phyloP scores from a whole-genome alignment of 2,797 vertebrate species.

The Gastrophryne carolinensis region DNA sequence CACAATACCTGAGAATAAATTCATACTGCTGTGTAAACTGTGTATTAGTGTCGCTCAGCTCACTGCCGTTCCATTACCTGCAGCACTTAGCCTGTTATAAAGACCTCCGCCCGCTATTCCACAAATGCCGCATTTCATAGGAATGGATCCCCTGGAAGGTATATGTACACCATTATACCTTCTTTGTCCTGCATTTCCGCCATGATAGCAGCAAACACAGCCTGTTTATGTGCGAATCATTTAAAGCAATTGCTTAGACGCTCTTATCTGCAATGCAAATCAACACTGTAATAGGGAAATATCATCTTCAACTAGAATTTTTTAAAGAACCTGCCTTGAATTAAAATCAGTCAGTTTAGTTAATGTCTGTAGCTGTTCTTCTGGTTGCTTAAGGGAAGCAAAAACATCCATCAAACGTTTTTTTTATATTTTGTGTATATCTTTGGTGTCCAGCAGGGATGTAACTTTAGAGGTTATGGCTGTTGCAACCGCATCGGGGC shows the following conservation, averaged over 20 bases:
- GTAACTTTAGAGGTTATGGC: no score
- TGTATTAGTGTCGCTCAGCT: neutral
- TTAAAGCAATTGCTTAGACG: neutral
- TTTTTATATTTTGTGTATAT: no score
- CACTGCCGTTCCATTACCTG: neutral
- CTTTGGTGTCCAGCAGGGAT: no score
- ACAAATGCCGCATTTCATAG: neutral
- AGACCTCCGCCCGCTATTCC: neutral
- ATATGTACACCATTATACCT: neutral
- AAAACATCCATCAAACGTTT: no score
- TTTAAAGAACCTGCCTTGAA: neutral
- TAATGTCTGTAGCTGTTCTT: no score
- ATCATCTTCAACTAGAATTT: neutral
- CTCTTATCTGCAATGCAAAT: constrained; percentile 10
- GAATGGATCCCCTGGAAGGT: neutral
- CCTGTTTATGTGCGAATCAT: constrained; percentile 6
- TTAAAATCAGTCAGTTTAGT: neutral
- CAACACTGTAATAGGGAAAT: neutral
- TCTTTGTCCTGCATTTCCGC: neutral
- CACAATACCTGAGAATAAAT: neutral
- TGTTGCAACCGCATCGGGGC: no score
- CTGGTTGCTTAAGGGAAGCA: no score
- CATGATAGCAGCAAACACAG: neutral
- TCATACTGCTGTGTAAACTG: neutral
- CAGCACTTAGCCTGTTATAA: neutral